Evolutionary conservation across 2,797 vertebrate genomes (phyloP).

Genomic region (Serranus cabrilla): DNA sequence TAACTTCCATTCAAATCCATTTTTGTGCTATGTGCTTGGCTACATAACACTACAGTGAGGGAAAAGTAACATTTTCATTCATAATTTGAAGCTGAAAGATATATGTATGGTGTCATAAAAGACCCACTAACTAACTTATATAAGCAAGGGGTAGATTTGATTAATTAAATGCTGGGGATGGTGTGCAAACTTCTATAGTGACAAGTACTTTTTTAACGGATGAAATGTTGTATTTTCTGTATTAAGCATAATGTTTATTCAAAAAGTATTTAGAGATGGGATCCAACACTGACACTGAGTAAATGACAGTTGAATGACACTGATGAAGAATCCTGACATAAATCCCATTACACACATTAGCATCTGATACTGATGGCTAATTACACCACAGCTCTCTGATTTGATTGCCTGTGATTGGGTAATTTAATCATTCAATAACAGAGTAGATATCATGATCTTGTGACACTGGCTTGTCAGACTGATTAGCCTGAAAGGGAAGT

Average conservation of each 20-base stretch:
- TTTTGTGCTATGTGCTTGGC: neutral
- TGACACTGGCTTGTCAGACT: neutral
- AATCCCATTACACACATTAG: neutral
- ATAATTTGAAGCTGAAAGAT: neutral
- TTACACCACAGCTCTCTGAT: slow-evolving; percentile 16
- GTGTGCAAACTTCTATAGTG: neutral
- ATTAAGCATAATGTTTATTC: neutral
- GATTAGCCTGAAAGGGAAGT: neutral
- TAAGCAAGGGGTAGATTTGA: neutral
- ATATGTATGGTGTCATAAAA: neutral
- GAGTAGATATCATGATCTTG: neutral
- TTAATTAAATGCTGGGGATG: neutral
- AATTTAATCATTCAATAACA: slow-evolving; percentile 25
- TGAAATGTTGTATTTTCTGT: neutral
- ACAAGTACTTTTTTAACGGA: neutral
- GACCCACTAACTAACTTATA: neutral
- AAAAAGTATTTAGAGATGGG: neutral
- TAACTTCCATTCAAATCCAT: no score
- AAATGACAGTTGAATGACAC: neutral
- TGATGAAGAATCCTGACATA: neutral
- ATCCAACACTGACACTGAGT: neutral
- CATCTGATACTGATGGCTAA: slow-evolving; percentile 20
- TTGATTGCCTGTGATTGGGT: slow-evolving; percentile 22
- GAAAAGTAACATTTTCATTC: neutral
- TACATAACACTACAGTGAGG: no score